These are phyloP conservation scores for Tenrec ecaudatus DNA, from an alignment of 2,113 vertebrate species.

Conservation along the genomic window DNA sequence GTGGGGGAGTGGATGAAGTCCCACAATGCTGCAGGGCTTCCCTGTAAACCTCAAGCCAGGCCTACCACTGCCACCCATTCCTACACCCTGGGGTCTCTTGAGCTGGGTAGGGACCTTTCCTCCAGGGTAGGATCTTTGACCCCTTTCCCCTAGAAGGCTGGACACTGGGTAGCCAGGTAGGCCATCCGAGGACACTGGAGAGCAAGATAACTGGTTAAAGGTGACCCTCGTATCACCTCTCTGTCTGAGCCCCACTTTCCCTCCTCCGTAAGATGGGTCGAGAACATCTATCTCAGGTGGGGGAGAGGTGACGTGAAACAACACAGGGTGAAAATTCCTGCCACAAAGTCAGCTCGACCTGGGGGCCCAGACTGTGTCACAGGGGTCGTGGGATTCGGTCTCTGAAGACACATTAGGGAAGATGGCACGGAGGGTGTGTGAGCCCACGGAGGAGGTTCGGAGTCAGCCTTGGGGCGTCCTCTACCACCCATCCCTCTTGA, in stretches of 20 bases:
- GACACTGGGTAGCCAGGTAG: neutral
- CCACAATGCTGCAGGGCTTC: neutral
- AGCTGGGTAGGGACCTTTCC: neutral
- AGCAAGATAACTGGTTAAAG: slow-evolving; percentile 9
- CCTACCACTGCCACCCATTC: neutral
- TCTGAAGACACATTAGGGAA: neutral
- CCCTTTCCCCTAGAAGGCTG: neutral
- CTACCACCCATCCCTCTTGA: neutral
- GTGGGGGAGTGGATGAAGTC: neutral
- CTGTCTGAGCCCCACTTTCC: neutral
- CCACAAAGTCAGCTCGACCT: neutral
- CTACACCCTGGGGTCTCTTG: neutral
- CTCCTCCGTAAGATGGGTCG: neutral
- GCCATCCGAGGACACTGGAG: neutral
- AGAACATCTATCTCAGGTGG: neutral
- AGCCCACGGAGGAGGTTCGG: neutral
- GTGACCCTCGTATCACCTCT: neutral
- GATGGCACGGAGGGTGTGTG: neutral
- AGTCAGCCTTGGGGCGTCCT: neutral
- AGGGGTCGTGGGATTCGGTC: neutral
- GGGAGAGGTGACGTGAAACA: neutral
- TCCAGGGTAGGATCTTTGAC: neutral
- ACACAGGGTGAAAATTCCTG: neutral
- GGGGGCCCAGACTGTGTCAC: neutral
- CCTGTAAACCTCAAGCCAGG: neutral